Evolutionary conservation across 2,888 invertebrate species (phyloP), one percentile per base, ranked within the genome.

Genomic region (Mesorhabditis spiculigera): DNA sequence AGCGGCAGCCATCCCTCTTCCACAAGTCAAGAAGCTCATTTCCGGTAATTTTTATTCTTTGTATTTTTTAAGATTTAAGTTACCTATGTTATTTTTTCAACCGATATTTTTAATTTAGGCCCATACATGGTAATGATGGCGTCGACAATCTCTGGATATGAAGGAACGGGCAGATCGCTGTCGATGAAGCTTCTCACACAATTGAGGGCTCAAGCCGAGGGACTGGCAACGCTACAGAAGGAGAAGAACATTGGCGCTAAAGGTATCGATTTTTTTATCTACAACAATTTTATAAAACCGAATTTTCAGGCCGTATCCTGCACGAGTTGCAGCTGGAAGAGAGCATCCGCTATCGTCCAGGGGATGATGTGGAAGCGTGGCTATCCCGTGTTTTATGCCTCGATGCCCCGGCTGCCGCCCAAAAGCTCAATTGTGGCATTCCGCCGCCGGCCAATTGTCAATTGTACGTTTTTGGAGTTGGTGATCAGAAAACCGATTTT

Each of bases 1-100:
- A 87, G 98, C 98, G 3, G 98, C 98, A 0, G 98, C 98, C 5
- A 98, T 99, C 79, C 98, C 98, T 0, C 88, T 98, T 71, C 92
- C 93, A 0, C 90, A 93, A 81, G 95, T 99, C 0, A 93, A 93
- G 78, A 73, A 81, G 28, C 76, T 85, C 4, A 85, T 85, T 62
- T 71, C 77, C 8, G 83, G 84, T 79, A 50, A 50, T 63, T 28
- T 8, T 45, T 58, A 45, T 65, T 65, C 8, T 42, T 65, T 41
- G 16, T 43, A 63, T 63, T 63, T 63, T 63, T 61, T 58, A 61
- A 45, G 28, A 66, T 28, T 45, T 65, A 13, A 10, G 10, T n/a
- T 58, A 13, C 10, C 10, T 58, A 66, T 10, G n/a, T 28, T 28
- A 13, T n/a, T 63, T 68, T 68, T 63, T 63, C 50, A 4, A 65